Percentiles rank a stretch among this genome's conserved stretches.
phyloP scores from a whole-genome alignment of 2,113 vertebrate species.

The Sisor rabdophorus region DNA sequence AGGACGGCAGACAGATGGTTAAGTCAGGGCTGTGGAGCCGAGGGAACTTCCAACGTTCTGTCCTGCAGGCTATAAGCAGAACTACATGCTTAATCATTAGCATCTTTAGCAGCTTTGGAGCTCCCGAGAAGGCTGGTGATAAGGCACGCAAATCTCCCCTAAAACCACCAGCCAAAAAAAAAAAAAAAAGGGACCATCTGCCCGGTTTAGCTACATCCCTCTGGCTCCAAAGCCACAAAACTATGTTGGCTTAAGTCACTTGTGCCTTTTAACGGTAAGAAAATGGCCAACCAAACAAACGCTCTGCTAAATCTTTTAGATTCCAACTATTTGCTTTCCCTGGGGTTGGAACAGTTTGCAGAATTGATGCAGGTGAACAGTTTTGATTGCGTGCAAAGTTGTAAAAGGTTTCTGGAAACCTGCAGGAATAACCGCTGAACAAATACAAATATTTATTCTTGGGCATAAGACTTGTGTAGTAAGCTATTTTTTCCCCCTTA shows the following conservation, averaged over 20 bases:
- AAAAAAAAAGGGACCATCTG: conserved; percentile 59
- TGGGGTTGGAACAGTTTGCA: not conserved
- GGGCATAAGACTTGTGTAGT: conserved; percentile 4
- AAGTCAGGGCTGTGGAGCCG: conserved; percentile 42
- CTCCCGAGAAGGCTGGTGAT: conserved; percentile 37
- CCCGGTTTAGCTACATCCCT: conserved; percentile 52
- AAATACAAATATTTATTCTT: conserved; percentile 24
- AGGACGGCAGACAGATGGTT: conserved; percentile 61
- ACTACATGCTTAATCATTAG: conserved; percentile 62
- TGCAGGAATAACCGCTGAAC: conserved; percentile 40
- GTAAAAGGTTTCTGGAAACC: not conserved
- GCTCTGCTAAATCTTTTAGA: not conserved
- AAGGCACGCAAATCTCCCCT: not conserved
- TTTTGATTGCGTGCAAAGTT: not conserved
- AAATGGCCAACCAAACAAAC: not conserved
- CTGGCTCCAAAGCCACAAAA: conserved; percentile 14
- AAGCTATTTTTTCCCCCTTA: conserved; percentile 1
- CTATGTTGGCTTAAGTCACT: not conserved
- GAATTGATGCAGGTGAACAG: conserved; percentile 1
- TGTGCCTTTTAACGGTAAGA: not conserved
- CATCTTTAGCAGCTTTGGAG: conserved; percentile 54
- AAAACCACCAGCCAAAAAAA: conserved; percentile 46
- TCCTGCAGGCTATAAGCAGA: conserved; percentile 53
- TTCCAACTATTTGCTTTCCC: not conserved
- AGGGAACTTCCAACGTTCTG: conserved; percentile 45